phyloP scores from a whole-genome alignment of 2,888 invertebrate genomes.

The Margaritifera margaritifera region DNA sequence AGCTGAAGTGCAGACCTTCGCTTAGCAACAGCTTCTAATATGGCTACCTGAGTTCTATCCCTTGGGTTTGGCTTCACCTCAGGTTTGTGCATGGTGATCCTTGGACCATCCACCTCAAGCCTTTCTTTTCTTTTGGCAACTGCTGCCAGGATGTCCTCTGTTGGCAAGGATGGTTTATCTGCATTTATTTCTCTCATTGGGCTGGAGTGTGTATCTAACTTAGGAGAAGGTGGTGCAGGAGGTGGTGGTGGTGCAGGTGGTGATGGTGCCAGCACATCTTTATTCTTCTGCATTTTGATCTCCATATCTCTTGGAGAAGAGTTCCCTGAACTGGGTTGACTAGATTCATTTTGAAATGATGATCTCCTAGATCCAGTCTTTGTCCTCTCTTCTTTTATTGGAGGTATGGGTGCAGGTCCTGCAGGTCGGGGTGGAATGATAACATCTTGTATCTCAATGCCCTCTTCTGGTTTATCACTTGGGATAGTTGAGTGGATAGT shows the following conservation, averaged over 20 bases:
- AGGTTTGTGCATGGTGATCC: slow-evolving; percentile 33
- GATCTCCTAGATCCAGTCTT: too few species aligned
- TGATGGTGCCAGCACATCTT: slow-evolving; percentile 17
- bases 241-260: slow-evolving; percentile 38
- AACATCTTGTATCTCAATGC: slow-evolving; percentile 14
- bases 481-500: slow-evolving; percentile 34
- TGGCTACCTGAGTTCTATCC: slow-evolving; percentile 59
- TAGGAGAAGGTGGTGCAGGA: slow-evolving; percentile 21
- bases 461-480: slow-evolving; percentile 14
- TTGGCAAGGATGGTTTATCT: slow-evolving; percentile 28
- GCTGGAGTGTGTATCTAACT: slow-evolving; percentile 20
- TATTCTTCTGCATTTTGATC: background rate
- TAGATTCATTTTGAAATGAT: slow-evolving; percentile 27
- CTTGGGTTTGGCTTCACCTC: slow-evolving; percentile 18
- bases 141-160: slow-evolving; percentile 63
- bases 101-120: slow-evolving; percentile 54
- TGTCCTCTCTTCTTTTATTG: too few species aligned
- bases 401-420: slow-evolving; percentile 41
- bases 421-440: slow-evolving; percentile 49
- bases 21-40: slow-evolving; percentile 67
- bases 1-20: slow-evolving; percentile 60
- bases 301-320: background rate
- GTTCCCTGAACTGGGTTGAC: slow-evolving; percentile 6
- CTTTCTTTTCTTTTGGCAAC: slow-evolving; percentile 59
- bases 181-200: slow-evolving; percentile 13